Evolutionary conservation across 2,113 vertebrate species (phyloP).

Genomic region (Arizona elegans): DNA sequence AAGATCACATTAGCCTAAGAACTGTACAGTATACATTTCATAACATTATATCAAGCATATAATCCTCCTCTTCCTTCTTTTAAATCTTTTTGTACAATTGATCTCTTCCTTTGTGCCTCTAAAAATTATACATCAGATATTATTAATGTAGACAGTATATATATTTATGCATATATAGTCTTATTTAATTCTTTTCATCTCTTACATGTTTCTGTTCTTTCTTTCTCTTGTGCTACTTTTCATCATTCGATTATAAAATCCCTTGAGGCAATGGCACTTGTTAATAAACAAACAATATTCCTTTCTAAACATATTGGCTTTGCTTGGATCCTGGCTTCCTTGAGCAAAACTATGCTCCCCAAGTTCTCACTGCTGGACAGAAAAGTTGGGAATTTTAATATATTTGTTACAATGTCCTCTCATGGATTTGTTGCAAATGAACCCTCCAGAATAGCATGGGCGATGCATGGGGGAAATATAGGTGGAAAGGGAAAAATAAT

Average conservation of each 20-base stretch:
- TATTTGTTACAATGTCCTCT: background rate
- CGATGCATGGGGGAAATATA: background rate
- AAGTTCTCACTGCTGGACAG: background rate
- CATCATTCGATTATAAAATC: background rate
- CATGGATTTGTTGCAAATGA: background rate
- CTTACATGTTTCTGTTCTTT: background rate
- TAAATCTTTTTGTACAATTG: background rate
- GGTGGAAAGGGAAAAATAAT: background rate
- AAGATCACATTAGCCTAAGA: background rate
- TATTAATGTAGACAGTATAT: background rate
- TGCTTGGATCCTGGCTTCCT: background rate
- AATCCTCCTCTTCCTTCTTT: background rate
- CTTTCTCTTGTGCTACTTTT: too few relatives aligned
- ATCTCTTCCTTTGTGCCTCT: background rate
- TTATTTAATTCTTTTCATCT: background rate
- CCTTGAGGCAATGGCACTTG: background rate
- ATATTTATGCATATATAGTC: background rate
- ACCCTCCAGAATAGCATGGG: background rate
- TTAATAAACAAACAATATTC: background rate
- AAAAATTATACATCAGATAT: background rate
- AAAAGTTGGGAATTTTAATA: background rate
- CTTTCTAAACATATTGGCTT: background rate
- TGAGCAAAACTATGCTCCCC: background rate
- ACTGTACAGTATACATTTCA: background rate
- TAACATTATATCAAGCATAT: background rate